Conservation (phyloP, 2,888 invertebrate species). For the Dromius quadrimaculatus region DNA sequence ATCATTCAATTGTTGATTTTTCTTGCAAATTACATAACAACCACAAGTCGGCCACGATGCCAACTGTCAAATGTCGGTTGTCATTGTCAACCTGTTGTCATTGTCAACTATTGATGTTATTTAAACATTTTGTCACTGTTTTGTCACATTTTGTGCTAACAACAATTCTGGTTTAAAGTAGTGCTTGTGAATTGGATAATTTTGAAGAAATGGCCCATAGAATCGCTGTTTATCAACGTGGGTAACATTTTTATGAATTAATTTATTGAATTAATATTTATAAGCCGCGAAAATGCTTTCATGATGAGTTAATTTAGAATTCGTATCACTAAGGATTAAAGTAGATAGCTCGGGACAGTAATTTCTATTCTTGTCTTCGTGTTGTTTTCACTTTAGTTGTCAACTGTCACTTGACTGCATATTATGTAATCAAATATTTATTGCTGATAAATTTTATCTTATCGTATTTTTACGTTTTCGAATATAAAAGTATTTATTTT, state of each 20-base stretch:
- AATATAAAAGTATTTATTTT: background rate
- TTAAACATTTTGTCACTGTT: slow-evolving; percentile 42
- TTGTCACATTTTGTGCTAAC: slow-evolving; percentile 28
- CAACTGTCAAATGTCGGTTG: slow-evolving; percentile 49
- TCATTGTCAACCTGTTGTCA: slow-evolving; percentile 32
- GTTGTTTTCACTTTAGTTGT: slow-evolving; percentile 1
- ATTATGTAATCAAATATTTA: slow-evolving; percentile 39
- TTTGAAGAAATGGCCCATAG: slow-evolving; percentile 38
- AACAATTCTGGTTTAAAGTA: slow-evolving; percentile 23
- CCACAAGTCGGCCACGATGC: slow-evolving; percentile 15
- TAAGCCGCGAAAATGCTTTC: background rate
- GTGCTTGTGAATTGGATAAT: slow-evolving; percentile 2
- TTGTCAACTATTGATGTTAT: too few relatives aligned
- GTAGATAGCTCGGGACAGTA: slow-evolving; percentile 14
- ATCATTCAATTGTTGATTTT: background rate
- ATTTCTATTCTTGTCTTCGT: slow-evolving; percentile 25
- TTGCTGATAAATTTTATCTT: slow-evolving; percentile 31
- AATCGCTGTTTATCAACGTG: slow-evolving; percentile 31
- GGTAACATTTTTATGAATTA: slow-evolving; percentile 38
- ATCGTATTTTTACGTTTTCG: slow-evolving; percentile 13
- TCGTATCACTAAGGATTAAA: background rate
- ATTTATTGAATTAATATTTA: slow-evolving; percentile 13
- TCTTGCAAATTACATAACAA: slow-evolving; percentile 17
- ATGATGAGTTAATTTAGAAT: background rate
- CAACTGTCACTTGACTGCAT: slow-evolving; percentile 26